Evolutionary conservation across 1,140 invertebrate genomes (phyloP).

Genomic region (Cecropterus lyciades): DNA sequence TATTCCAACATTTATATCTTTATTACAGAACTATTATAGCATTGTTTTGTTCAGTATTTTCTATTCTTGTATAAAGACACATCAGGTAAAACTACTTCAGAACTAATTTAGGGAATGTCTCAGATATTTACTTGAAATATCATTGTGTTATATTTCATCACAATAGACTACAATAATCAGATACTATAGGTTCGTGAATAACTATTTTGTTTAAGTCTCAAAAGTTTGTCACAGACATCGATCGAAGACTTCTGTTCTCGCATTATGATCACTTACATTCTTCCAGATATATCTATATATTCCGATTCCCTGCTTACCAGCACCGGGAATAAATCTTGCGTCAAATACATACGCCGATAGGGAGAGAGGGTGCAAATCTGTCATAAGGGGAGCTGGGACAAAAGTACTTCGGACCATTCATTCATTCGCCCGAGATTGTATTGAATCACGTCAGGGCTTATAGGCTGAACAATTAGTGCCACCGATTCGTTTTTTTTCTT

Average conservation of each 20-base stretch:
- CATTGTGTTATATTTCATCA: neutral
- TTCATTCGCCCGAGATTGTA: constrained; percentile 54
- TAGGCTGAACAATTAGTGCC: constrained; percentile 53
- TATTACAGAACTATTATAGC: no score
- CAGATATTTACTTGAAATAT: neutral
- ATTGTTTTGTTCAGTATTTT: no score
- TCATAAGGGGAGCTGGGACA: constrained; percentile 46
- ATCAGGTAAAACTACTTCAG: neutral
- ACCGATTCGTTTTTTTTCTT: constrained; percentile 51
- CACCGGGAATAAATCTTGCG: constrained; percentile 57
- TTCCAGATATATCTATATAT: constrained; percentile 39
- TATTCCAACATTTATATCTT: no score
- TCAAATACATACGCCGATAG: constrained; percentile 54
- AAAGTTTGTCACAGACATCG: neutral
- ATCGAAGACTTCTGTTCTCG: neutral
- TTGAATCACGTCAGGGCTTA: constrained; percentile 56
- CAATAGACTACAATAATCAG: neutral
- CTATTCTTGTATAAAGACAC: no score
- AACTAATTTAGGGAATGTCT: neutral
- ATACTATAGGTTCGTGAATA: neutral
- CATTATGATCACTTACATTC: constrained; percentile 11
- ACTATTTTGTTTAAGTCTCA: neutral
- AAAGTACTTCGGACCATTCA: constrained; percentile 50
- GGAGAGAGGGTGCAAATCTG: constrained; percentile 48
- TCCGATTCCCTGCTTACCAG: constrained; percentile 27